Conservation (phyloP, 2,888 invertebrate genomes). For the Melanotus villosus region DNA sequence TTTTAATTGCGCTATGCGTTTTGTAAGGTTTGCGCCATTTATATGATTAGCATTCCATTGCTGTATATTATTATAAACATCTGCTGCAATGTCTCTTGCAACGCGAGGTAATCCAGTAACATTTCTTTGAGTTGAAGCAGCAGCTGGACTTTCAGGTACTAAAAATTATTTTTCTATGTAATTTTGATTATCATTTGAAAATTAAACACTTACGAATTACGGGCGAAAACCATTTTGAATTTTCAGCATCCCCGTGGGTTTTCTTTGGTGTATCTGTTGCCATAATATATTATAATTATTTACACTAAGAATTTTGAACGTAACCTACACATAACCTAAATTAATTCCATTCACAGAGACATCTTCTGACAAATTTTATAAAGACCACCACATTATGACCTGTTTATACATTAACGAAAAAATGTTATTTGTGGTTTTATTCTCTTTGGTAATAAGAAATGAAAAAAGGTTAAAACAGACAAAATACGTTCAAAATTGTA, state of each 20-base stretch:
- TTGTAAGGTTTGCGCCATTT: conserved; percentile 66
- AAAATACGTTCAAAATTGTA: too few relatives aligned
- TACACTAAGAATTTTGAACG: background rate
- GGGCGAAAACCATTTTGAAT: conserved; percentile 49
- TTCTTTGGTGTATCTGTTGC: conserved; percentile 6
- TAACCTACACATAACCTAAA: conserved; percentile 8
- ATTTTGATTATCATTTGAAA: background rate
- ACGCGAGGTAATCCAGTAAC: conserved; percentile 73
- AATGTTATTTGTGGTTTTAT: too few relatives aligned
- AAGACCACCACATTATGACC: too few relatives aligned
- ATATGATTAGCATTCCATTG: conserved; percentile 70
- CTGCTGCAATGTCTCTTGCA: conserved; percentile 72
- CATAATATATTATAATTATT: background rate
- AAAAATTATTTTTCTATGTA: conserved; percentile 46
- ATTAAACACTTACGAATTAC: conserved; percentile 51
- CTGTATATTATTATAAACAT: conserved; percentile 70
- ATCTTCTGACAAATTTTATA: too few relatives aligned
- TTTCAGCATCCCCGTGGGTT: conserved; percentile 7
- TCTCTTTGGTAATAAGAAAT: too few relatives aligned
- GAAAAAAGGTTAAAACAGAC: too few relatives aligned
- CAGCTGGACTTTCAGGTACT: conserved; percentile 66
- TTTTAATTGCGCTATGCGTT: conserved; percentile 64
- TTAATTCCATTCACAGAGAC: too few relatives aligned
- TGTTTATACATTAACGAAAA: too few relatives aligned
- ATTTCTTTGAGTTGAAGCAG: conserved; percentile 66